Conservation (phyloP, 23 tunicate genomes). For the Ciona savignyi region DNA sequence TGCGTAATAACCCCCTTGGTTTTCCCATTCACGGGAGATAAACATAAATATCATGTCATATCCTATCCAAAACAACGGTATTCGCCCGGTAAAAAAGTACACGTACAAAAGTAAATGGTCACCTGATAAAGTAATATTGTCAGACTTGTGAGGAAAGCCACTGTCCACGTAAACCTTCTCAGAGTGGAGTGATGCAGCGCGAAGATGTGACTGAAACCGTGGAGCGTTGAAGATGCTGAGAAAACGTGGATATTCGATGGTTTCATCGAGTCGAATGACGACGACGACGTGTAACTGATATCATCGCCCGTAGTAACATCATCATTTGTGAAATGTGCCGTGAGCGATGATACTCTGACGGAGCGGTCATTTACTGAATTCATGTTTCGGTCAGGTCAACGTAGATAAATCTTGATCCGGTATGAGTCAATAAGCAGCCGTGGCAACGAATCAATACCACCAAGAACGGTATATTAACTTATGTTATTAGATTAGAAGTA, state of each 20-base stretch:
- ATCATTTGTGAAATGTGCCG: neutral
- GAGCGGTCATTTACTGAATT: neutral
- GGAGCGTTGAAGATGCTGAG: constrained; percentile 79
- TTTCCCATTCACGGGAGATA: too few relatives aligned
- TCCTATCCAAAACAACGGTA: too few relatives aligned
- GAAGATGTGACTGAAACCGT: constrained; percentile 89
- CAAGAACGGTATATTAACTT: too few relatives aligned
- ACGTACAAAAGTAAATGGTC: too few relatives aligned
- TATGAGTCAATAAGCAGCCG: too few relatives aligned
- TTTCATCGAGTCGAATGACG: neutral
- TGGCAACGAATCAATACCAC: too few relatives aligned
- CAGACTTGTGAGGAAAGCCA: constrained; percentile 75
- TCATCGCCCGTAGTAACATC: neutral
- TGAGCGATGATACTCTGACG: neutral
- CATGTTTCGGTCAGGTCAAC: too few relatives aligned
- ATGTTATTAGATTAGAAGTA: too few relatives aligned
- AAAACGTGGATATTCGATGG: constrained; percentile 94
- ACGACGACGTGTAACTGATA: neutral
- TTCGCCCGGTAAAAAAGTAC: too few relatives aligned
- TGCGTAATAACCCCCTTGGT: too few relatives aligned
- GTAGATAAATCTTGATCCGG: too few relatives aligned
- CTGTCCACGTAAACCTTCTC: constrained; percentile 81
- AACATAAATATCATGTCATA: too few relatives aligned
- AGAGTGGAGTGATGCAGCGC: constrained; percentile 89
- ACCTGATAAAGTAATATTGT: constrained; percentile 79